Evolutionary conservation across 2,888 invertebrate species (phyloP), one percentile per base, ranked within the genome.

Genomic region (Caenorhabditis drosophilae): DNA sequence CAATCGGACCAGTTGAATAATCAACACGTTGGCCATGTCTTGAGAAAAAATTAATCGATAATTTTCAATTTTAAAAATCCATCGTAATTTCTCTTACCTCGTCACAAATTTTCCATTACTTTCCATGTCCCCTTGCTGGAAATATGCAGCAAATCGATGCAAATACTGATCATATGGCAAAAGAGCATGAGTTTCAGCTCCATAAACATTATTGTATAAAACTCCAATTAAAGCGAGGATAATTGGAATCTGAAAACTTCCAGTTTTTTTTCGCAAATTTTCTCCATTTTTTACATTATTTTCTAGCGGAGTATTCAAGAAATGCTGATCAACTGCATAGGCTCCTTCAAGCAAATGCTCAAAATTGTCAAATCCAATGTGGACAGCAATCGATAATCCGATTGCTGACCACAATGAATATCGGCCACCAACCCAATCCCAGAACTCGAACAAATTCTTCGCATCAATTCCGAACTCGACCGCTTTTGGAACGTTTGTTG

Each of bases 341-440:
- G 93, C 98, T 9, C 98, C 98, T 66, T 90, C 90, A 53, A 97
- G 87, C 26, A 98, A 87, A 79, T 91, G 89, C 85, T 92, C 90
- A 87, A 96, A 98, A 86, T 96, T 94, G 52, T 94, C 92, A 85
- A 89, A 94, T 35, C 88, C 98, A 84, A 98, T 89, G 78, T 91
- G 89, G 36, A 97, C 87, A 4, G 91, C 91, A 84, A 99, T 96
- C 3, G 96, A 94, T 20, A 99, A 87, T 35, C 98, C 98, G 85
- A 99, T 99, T 3, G 98, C 98, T 0, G 97, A 98, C 98, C 98
- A 98, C 11, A 98, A 87, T 0, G 97, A 98, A 84, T 89, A 93
- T 83, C 98, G 90, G 76, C 98, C 98, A 34, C 98, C 98, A 42
- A 98, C 98, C 96, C 97, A 98, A 86, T 99, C 98, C 97, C 98